Evolutionary conservation across 2,113 vertebrate genomes (phyloP).

Genomic region (Pongo abelii): DNA sequence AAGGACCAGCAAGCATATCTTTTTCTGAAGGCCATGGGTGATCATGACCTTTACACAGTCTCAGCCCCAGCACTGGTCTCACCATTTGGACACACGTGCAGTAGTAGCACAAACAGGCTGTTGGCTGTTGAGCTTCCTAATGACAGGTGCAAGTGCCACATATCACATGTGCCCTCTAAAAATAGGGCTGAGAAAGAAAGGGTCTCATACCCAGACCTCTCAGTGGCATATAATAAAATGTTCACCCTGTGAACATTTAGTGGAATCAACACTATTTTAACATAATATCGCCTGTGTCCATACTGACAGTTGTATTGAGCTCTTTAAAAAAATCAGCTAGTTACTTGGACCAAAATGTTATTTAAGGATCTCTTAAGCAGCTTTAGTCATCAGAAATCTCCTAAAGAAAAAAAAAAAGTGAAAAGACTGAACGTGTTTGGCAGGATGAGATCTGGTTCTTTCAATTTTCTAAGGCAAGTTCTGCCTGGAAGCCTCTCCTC

Average conservation of each 20-base stretch:
- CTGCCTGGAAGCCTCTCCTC: background rate
- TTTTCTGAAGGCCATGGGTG: slow-evolving; percentile 29
- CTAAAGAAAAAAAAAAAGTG: background rate
- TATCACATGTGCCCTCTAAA: slow-evolving; percentile 77
- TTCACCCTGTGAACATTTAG: slow-evolving; percentile 26
- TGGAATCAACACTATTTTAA: slow-evolving; percentile 6
- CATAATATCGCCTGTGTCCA: background rate
- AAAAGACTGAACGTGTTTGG: background rate
- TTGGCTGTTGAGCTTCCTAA: slow-evolving; percentile 57
- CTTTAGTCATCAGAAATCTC: background rate
- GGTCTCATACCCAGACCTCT: slow-evolving; percentile 52
- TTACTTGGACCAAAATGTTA: background rate
- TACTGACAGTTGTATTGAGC: background rate
- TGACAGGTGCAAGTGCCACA: slow-evolving; percentile 54
- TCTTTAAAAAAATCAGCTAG: background rate
- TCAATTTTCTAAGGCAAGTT: background rate
- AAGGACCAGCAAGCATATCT: background rate
- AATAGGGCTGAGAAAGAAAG: slow-evolving; percentile 69
- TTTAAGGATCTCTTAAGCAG: background rate
- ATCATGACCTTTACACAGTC: slow-evolving; percentile 67
- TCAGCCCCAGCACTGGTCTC: slow-evolving; percentile 50
- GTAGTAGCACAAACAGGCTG: slow-evolving; percentile 73
- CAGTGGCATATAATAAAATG: slow-evolving; percentile 23
- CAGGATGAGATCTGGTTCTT: background rate
- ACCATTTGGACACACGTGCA: slow-evolving; percentile 64